Percentiles rank a stretch among this genome's conserved stretches.
phyloP scores from a whole-genome alignment of 2,888 invertebrate species.

The Nephrocerus scutellatus region DNA sequence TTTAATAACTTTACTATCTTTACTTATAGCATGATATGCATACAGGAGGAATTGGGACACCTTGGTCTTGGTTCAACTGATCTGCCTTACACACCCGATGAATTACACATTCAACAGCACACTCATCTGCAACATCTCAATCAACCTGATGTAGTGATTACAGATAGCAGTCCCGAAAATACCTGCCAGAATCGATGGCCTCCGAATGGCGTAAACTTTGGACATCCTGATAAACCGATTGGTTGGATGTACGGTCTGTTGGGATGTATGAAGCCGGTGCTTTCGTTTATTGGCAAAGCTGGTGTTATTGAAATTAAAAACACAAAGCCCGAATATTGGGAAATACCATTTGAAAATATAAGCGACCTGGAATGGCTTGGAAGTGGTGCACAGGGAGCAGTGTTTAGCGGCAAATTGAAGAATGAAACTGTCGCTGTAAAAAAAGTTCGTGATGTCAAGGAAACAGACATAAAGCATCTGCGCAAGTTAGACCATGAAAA shows the following conservation, averaged over 20 bases:
- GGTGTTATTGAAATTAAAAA: slow-evolving; percentile 61
- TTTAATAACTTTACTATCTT: slow-evolving; percentile 13
- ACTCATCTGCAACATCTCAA: slow-evolving; percentile 30
- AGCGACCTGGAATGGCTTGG: slow-evolving; percentile 84
- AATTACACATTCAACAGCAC: slow-evolving; percentile 24
- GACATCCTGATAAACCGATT: slow-evolving; percentile 50
- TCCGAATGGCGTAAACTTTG: slow-evolving; percentile 46
- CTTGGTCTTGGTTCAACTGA: slow-evolving; percentile 43
- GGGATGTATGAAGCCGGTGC: slow-evolving; percentile 81
- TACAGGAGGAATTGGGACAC: slow-evolving; percentile 58
- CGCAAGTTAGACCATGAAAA: slow-evolving; percentile 92
- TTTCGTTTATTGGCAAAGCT: slow-evolving; percentile 78
- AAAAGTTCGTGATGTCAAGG: slow-evolving; percentile 84
- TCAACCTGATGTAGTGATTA: slow-evolving; percentile 37
- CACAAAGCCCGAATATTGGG: slow-evolving; percentile 72
- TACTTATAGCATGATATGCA: slow-evolving; percentile 56
- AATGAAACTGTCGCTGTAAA: slow-evolving; percentile 91
- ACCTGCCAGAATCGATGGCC: slow-evolving; percentile 50
- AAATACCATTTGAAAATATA: slow-evolving; percentile 87
- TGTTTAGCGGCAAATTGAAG: slow-evolving; percentile 77
- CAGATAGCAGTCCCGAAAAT: slow-evolving; percentile 47
- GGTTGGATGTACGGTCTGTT: slow-evolving; percentile 77
- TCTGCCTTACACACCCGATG: slow-evolving; percentile 37
- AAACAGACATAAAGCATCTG: slow-evolving; percentile 88
- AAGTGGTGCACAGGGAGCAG: slow-evolving; percentile 93